Evolutionary conservation across 2,888 invertebrate genomes (phyloP).

Genomic region (Andrena marginata): DNA sequence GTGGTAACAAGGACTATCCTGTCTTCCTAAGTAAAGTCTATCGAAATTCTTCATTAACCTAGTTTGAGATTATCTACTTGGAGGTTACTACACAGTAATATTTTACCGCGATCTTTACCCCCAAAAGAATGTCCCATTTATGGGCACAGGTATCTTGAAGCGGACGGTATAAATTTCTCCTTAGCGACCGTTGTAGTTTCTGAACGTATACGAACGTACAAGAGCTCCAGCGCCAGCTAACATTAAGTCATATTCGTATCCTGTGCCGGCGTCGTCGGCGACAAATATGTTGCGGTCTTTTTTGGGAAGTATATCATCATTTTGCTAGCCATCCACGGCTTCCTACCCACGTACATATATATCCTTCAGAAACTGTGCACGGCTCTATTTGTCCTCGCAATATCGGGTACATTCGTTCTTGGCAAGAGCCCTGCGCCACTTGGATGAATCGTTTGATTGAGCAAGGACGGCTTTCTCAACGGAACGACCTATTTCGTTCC

Average conservation of each 20-base stretch:
- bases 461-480: constrained; percentile 25
- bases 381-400: constrained; percentile 56
- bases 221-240: constrained; percentile 39
- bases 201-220: constrained; percentile 24
- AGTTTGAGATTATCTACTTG: no score
- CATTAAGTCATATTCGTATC: constrained; percentile 47
- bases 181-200: constrained; percentile 45
- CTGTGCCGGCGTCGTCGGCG: constrained; percentile 51
- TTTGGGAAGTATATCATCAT: constrained; percentile 69
- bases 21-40: background rate
- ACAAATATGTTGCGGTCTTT: constrained; percentile 70
- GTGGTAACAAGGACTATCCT: background rate
- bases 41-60: background rate
- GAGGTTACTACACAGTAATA: background rate
- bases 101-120: background rate
- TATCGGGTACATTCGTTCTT: constrained; percentile 54
- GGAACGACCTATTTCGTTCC: constrained; percentile 12
- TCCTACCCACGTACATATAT: constrained; percentile 28
- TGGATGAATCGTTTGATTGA: constrained; percentile 47
- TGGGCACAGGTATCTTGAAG: background rate
- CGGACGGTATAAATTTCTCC: constrained; percentile 20
- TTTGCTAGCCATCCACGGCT: constrained; percentile 40
- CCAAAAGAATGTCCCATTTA: background rate
- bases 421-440: constrained; percentile 38
- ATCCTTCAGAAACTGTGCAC: constrained; percentile 48